These are phyloP conservation scores for Sciurus carolinensis DNA, from an alignment of 2,797 vertebrate genomes.

Conservation along the genomic window DNA sequence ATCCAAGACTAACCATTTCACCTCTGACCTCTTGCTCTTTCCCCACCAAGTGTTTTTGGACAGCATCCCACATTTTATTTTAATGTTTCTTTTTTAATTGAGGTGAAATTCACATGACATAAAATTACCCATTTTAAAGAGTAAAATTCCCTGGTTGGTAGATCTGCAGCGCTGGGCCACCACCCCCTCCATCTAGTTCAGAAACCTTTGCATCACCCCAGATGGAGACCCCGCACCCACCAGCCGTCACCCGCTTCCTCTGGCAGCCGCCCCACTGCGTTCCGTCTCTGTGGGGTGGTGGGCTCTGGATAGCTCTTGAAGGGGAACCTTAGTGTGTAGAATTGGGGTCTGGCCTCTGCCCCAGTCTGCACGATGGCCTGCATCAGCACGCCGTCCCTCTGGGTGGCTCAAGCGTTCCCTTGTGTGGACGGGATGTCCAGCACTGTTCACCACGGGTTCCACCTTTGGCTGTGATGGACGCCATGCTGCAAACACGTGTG, in stretches of 20 bases:
- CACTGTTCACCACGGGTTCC: too few relatives aligned
- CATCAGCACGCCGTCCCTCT: accelerated
- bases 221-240: accelerated
- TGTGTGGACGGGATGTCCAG: accelerated
- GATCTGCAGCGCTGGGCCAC: not conserved
- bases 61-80: not conserved
- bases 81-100: not conserved
- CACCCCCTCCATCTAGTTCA: not conserved
- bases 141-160: not conserved
- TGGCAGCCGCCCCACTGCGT: accelerated
- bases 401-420: accelerated
- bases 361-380: accelerated
- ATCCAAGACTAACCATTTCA: not conserved
- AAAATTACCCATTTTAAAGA: not conserved
- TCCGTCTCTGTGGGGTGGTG: not conserved
- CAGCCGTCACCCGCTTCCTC: not conserved
- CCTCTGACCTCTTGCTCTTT: not conserved
- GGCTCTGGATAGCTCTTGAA: not conserved
- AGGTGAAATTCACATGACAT: not conserved
- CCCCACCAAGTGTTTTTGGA: not conserved
- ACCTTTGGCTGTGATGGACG: not conserved
- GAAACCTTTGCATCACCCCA: not conserved
- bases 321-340: accelerated
- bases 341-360: not conserved
- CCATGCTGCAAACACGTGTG: not conserved